Percentiles rank a stretch among this genome's conserved stretches.
Conservation (phyloP, 2,113 vertebrate genomes). For the Falcunculus frontatus region DNA sequence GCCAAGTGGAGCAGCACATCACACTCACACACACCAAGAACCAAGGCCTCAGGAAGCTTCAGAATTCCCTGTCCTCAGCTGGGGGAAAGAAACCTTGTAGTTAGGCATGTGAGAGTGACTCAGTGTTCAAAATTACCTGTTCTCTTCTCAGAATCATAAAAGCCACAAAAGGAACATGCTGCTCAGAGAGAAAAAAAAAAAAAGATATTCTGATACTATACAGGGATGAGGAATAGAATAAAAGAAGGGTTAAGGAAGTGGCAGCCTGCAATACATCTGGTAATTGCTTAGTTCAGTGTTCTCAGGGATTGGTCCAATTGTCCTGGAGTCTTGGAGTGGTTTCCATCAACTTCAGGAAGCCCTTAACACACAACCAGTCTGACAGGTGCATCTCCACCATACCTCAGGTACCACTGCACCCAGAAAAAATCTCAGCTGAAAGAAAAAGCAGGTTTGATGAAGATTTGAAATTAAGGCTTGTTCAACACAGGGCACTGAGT, state of each 20-base stretch:
- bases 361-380: not conserved
- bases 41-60: not conserved
- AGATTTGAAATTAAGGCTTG: not conserved
- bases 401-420: not conserved
- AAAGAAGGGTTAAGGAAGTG: not conserved
- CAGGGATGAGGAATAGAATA: not conserved
- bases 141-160: not conserved
- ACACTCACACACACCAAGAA: not conserved
- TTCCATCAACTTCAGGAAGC: not conserved
- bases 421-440: not conserved
- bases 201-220: not conserved
- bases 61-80: not conserved
- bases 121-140: constrained; percentile 1
- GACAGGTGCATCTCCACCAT: not conserved
- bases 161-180: not conserved
- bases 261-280: not conserved
- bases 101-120: not conserved
- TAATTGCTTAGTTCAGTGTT: not conserved
- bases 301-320: not conserved
- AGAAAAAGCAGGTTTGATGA: not conserved
- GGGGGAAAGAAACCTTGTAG: not conserved
- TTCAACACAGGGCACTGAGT: not conserved
- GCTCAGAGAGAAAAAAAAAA: not conserved
- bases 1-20: constrained; percentile 34
- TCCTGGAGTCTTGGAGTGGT: not conserved